phyloP scores from a whole-genome alignment of 2,113 vertebrate species.

The Elgaria multicarinata region DNA sequence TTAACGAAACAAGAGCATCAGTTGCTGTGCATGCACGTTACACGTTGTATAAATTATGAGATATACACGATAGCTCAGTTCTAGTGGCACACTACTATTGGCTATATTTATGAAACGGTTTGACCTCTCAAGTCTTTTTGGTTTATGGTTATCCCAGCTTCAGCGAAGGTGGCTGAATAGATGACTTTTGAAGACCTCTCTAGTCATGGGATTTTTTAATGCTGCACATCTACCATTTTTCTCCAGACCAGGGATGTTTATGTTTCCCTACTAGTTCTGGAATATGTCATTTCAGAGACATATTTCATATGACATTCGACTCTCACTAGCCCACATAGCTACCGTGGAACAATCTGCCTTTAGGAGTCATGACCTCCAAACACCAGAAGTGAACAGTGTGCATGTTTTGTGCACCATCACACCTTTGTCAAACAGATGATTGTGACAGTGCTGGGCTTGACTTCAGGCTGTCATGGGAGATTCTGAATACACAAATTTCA shows the following conservation, averaged over 20 bases:
- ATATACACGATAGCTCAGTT: background rate
- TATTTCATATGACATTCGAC: too few species aligned
- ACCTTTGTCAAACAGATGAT: background rate
- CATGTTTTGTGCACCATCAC: background rate
- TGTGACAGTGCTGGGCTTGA: background rate
- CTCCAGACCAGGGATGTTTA: background rate
- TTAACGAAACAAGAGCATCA: slow-evolving; percentile 36
- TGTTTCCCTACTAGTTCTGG: background rate
- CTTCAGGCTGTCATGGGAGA: background rate
- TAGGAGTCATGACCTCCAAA: background rate
- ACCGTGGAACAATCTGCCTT: background rate
- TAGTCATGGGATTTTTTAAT: background rate
- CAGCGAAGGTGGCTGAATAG: background rate
- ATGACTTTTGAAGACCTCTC: background rate
- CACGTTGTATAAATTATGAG: background rate
- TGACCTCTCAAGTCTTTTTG: background rate
- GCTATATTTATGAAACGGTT: background rate
- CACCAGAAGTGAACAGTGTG: background rate
- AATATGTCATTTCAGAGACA: background rate
- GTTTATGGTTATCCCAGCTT: background rate
- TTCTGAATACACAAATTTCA: background rate
- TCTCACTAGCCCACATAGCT: background rate
- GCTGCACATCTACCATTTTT: background rate
- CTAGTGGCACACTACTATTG: background rate
- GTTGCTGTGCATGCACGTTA: background rate